Evolutionary conservation across 2,113 vertebrate species (phyloP).

Genomic region (Danionella cerebrum): DNA sequence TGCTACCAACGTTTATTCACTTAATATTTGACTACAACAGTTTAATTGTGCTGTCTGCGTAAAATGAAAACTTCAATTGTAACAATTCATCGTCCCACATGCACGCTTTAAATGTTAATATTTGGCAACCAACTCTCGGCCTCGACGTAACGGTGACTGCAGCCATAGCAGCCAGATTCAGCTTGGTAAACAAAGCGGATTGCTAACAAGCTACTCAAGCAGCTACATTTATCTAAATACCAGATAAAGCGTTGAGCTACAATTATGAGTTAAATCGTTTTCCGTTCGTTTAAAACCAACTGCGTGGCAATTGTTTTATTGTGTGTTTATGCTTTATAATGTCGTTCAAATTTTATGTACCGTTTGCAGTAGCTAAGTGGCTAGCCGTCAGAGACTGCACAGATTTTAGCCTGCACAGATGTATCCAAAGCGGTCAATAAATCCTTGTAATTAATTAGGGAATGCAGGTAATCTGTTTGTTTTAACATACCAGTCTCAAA

Average conservation of each 20-base stretch:
- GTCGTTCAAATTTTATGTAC: not conserved
- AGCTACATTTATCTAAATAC: too few species aligned
- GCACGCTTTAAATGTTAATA: not conserved
- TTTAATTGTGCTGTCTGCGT: too few species aligned
- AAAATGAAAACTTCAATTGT: too few species aligned
- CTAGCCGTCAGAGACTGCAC: not conserved
- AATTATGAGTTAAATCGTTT: too few species aligned
- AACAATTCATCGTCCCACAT: not conserved
- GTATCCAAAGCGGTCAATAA: not conserved
- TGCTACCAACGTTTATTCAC: too few species aligned
- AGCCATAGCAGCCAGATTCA: conserved; percentile 40
- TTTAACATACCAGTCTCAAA: too few species aligned
- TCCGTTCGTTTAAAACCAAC: too few species aligned
- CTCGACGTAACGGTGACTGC: conserved; percentile 8
- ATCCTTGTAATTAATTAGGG: too few species aligned
- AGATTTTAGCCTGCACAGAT: not conserved
- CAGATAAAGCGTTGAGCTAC: too few species aligned
- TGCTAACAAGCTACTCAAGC: not conserved
- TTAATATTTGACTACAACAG: too few species aligned
- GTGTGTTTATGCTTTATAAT: not conserved
- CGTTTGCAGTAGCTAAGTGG: not conserved
- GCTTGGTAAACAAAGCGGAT: conserved; percentile 28
- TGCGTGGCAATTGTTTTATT: not conserved
- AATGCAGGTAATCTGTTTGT: too few species aligned
- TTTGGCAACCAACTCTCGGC: not conserved